phyloP scores from a whole-genome alignment of 2,113 vertebrate species.

The Corydoras maculifer region DNA sequence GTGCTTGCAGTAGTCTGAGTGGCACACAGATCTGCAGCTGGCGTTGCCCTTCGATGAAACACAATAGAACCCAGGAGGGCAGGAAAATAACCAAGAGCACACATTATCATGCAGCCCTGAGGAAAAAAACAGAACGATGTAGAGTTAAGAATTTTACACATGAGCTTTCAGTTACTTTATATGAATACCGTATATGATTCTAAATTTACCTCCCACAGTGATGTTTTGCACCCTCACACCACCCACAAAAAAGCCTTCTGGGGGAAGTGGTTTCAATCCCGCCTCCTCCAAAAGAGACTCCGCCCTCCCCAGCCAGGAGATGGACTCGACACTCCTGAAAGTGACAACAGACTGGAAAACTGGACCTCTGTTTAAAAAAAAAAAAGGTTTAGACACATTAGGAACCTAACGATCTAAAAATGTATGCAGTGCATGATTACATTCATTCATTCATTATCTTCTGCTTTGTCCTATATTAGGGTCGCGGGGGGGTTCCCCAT shows the following conservation, averaged over 20 bases:
- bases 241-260: constrained; percentile 47
- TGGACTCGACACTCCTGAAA: constrained; percentile 57
- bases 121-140: background rate
- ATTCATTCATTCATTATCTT: too few species aligned
- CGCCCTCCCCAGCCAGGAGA: constrained; percentile 54
- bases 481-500: too few species aligned
- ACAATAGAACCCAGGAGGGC: constrained; percentile 68
- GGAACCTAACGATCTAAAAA: too few species aligned
- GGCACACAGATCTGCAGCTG: constrained; percentile 76
- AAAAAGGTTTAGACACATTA: background rate
- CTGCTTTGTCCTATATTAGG: too few species aligned
- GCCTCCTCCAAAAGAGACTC: constrained; percentile 51
- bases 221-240: constrained; percentile 59
- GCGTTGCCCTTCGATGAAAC: constrained; percentile 45
- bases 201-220: constrained; percentile 61
- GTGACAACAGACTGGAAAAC: constrained; percentile 65
- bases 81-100: constrained; percentile 68
- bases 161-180: too few species aligned
- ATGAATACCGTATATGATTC: background rate
- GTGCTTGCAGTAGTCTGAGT: constrained; percentile 71
- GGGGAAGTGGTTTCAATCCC: constrained; percentile 43
- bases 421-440: too few species aligned
- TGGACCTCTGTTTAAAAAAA: constrained; percentile 50
- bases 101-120: constrained; percentile 62
- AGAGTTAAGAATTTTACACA: too few species aligned